These are phyloP conservation scores for Drosophila bocqueti DNA, from an alignment of 1,140 invertebrate species.

Conservation along the genomic window DNA sequence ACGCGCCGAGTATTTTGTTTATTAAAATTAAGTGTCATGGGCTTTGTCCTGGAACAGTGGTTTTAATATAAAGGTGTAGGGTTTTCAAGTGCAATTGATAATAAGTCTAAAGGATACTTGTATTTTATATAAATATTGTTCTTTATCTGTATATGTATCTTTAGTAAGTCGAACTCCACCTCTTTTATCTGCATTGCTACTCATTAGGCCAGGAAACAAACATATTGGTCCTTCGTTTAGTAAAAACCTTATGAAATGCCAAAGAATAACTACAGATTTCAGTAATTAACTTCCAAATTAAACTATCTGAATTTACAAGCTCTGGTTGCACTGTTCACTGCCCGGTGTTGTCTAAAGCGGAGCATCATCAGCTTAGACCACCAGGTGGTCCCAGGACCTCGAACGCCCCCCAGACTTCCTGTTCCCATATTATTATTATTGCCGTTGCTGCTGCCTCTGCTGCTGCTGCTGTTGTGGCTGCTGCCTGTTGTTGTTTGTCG, in stretches of 20 bases:
- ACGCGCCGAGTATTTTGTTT: constrained; percentile 75
- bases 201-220: background rate
- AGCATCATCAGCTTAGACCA: constrained; percentile 45
- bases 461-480: constrained; percentile 24
- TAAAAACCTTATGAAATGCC: background rate
- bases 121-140: too few relatives aligned
- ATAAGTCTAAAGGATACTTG: too few relatives aligned
- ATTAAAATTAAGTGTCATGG: constrained; percentile 78
- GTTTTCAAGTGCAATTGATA: too few relatives aligned
- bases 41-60: constrained; percentile 47
- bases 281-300: background rate
- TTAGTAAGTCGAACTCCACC: background rate
- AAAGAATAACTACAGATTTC: background rate
- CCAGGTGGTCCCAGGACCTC: constrained; percentile 45
- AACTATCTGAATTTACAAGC: background rate
- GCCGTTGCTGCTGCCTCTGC: background rate
- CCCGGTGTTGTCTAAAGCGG: constrained; percentile 8
- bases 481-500: constrained; percentile 66
- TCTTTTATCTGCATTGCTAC: background rate
- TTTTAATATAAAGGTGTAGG: background rate
- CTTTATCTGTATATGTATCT: too few relatives aligned
- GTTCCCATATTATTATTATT: constrained; percentile 51
- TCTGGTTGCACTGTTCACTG: constrained; percentile 4
- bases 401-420: constrained; percentile 13
- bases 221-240: background rate